A percentile compares a stretch with the other conserved stretches of the same genome.
phyloP scores from a whole-genome alignment of 1,140 invertebrate species.

The Batillaria attramentaria region DNA sequence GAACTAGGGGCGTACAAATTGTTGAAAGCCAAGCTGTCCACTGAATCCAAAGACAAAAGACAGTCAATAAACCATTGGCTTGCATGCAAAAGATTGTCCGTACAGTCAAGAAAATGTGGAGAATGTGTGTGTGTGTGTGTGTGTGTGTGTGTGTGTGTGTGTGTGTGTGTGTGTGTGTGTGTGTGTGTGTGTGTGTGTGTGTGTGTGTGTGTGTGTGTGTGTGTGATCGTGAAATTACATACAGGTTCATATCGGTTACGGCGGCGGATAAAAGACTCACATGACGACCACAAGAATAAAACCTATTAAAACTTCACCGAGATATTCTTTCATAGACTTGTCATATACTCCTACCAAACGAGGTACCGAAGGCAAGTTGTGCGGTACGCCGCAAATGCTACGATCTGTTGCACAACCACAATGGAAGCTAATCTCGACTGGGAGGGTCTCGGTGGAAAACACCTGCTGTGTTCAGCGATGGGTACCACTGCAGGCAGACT shows the following conservation, averaged over 20 bases:
- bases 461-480: no score
- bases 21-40: background rate
- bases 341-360: no score
- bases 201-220: background rate
- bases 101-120: background rate
- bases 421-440: no score
- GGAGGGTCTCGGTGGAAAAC: no score
- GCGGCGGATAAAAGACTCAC: background rate
- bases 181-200: background rate
- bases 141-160: slow-evolving; percentile 13
- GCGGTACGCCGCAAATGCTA: no score
- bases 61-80: background rate
- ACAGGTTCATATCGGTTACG: background rate
- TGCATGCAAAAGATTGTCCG: background rate
- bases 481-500: no score
- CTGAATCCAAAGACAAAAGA: background rate
- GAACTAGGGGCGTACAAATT: background rate
- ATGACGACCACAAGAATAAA: background rate
- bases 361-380: no score
- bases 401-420: no score
- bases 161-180: background rate
- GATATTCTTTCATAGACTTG: background rate
- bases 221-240: background rate
- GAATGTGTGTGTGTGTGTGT: slow-evolving; percentile 1
- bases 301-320: background rate